Evolutionary conservation across 2,113 vertebrate species (phyloP).

Genomic region (Haliaeetus leucogaster): DNA sequence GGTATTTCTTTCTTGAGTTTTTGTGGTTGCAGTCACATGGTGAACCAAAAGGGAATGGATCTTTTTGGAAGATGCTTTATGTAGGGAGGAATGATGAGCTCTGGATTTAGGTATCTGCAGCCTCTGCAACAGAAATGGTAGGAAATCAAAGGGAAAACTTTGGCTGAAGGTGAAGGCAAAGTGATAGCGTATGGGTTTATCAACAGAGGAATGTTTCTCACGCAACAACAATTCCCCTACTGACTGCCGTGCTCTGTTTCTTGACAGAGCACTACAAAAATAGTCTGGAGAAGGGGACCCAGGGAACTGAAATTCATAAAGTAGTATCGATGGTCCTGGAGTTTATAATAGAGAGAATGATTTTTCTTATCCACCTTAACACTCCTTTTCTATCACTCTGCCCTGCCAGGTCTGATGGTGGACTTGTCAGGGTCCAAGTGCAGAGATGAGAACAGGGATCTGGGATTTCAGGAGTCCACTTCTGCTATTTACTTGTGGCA

Average conservation of each 20-base stretch:
- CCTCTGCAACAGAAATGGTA: not conserved
- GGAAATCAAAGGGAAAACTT: not conserved
- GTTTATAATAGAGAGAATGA: not conserved
- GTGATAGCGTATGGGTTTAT: not conserved
- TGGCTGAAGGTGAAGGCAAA: not conserved
- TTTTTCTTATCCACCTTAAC: not conserved
- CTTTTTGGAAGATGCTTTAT: not conserved
- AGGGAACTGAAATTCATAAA: not conserved
- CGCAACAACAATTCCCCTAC: accelerated
- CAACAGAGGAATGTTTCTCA: not conserved
- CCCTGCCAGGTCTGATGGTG: no score
- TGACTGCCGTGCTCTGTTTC: not conserved
- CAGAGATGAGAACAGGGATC: not conserved
- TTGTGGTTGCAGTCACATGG: not conserved
- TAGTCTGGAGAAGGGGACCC: not conserved
- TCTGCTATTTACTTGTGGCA: not conserved
- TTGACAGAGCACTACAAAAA: not conserved
- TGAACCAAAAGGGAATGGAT: not conserved
- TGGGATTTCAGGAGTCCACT: not conserved
- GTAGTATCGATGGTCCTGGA: not conserved
- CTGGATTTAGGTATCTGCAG: not conserved
- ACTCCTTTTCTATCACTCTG: not conserved
- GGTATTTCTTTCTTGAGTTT: not conserved
- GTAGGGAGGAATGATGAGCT: not conserved
- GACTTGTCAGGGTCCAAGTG: not conserved